These are phyloP conservation scores for Myoxocephalus aenaeus DNA, from an alignment of 2,797 vertebrate genomes.

Conservation along the genomic window DNA sequence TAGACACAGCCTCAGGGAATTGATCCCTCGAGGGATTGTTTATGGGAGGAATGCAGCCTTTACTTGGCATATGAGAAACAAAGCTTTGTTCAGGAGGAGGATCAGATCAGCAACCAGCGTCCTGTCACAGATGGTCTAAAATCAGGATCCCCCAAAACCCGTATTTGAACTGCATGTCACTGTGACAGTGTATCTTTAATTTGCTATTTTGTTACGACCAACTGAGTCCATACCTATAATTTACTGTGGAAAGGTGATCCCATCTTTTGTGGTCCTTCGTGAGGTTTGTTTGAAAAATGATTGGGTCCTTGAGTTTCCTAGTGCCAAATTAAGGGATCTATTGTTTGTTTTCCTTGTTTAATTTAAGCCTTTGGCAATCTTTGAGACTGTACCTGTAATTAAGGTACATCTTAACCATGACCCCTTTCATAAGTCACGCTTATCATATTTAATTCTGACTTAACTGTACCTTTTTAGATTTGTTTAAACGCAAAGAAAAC, in stretches of 20 bases:
- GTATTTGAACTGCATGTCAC: neutral
- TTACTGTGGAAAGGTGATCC: neutral
- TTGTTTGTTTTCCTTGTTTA: neutral
- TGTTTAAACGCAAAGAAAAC: conserved; percentile 8
- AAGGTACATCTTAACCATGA: neutral
- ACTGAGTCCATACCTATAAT: neutral
- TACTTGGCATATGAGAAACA: conserved; percentile 19
- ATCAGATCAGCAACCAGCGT: neutral
- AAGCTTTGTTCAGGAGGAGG: conserved; percentile 6
- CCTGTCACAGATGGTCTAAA: conserved; percentile 10
- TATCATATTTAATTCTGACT: neutral
- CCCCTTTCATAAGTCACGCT: neutral
- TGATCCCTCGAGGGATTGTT: conserved; percentile 13
- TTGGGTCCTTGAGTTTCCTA: neutral
- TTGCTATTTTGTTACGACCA: neutral
- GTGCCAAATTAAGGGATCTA: neutral
- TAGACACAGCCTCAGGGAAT: conserved; percentile 13
- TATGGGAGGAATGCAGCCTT: conserved; percentile 25
- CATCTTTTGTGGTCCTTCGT: neutral
- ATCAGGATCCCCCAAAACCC: conserved; percentile 13
- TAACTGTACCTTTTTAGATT: neutral
- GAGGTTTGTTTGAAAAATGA: neutral
- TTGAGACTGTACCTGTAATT: neutral
- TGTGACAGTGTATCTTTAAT: neutral
- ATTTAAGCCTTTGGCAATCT: neutral